Evolutionary conservation across 2,113 vertebrate species (phyloP).

Genomic region (Passer montanus): DNA sequence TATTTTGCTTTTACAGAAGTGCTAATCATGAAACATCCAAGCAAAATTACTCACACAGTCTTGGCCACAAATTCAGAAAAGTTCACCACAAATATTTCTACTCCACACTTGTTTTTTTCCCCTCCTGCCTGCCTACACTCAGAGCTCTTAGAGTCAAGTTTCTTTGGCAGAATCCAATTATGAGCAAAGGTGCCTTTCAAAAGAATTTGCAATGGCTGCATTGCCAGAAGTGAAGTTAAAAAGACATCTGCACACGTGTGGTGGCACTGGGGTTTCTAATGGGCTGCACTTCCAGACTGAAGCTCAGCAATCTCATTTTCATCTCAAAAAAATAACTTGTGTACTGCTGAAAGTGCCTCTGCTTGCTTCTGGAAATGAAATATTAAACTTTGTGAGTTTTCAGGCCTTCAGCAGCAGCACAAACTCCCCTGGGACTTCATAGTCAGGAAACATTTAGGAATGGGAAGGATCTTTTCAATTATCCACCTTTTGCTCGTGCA

Average conservation of each 20-base stretch:
- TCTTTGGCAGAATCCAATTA: slow-evolving; percentile 20
- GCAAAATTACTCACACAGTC: background rate
- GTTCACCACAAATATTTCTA: background rate
- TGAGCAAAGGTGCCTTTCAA: slow-evolving; percentile 47
- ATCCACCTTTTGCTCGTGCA: background rate
- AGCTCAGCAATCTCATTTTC: slow-evolving; percentile 11
- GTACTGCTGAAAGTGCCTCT: background rate
- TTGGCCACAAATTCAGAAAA: background rate
- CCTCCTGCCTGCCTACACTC: background rate
- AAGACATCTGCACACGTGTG: background rate
- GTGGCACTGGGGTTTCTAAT: background rate
- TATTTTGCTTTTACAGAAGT: background rate
- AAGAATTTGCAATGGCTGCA: background rate
- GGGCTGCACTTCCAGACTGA: background rate
- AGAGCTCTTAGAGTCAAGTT: background rate
- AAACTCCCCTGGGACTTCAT: background rate
- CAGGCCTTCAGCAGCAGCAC: background rate
- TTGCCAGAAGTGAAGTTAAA: background rate
- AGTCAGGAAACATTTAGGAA: slow-evolving; percentile 7
- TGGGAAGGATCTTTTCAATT: slow-evolving; percentile 31
- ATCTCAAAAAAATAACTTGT: background rate
- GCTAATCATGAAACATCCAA: background rate
- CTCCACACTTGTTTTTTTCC: background rate
- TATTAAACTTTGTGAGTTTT: background rate
- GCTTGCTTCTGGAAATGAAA: slow-evolving; percentile 10